Base-by-base conservation (phyloP, 2,888 invertebrate genomes). In the Phorcus lineatus region DNA sequence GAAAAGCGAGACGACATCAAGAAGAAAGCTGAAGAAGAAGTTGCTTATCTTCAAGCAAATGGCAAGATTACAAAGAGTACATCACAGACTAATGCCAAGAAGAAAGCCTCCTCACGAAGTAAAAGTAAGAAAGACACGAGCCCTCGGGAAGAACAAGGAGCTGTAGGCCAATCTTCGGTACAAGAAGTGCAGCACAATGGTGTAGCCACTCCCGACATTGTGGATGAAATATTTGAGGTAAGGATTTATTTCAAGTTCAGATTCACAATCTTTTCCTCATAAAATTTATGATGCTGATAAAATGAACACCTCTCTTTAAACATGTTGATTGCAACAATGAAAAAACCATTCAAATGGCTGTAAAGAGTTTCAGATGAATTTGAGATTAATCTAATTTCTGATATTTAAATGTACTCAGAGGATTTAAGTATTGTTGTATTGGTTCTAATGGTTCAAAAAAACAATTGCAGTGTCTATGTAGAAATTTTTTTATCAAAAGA, bases 21-120 rank as follows among this genome's bases (percentile, higher is more conserved):
- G 79, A 86, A 86, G 76, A 89, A 89, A 82, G 91, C 91, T 13
- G 92, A 91, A 53, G 88, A 90, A 80, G 91, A 92, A 83, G 86
- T 92, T 40, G 82, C 86, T 6, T 90, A 85, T 79, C 83, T 92
- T 47, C 90, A 92, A 79, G 90, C 90, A 4, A 87, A 82, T 82
- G 91, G 92, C 19, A 92, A 91, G 85, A 85, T 91, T 13, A 88
- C 86, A 19, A 91, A 90, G 81, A 85, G 80, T 28, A 86, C 88
- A 28, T 82, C 86, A 53, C 85, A 85, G 66, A 83, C 85, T 40
- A 86, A 82, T 62, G 82, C 82, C 66, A 88, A 85, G 83, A 88
- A 86, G 82, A 85, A 85, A 57, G 82, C 82, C 16, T 76, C 75
- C 52, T 54, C 79, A 4, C 52, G 66, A 7, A 74, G 24, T 47